Base-by-base conservation (phyloP, 2,113 vertebrate genomes). In the Perca fluviatilis region DNA sequence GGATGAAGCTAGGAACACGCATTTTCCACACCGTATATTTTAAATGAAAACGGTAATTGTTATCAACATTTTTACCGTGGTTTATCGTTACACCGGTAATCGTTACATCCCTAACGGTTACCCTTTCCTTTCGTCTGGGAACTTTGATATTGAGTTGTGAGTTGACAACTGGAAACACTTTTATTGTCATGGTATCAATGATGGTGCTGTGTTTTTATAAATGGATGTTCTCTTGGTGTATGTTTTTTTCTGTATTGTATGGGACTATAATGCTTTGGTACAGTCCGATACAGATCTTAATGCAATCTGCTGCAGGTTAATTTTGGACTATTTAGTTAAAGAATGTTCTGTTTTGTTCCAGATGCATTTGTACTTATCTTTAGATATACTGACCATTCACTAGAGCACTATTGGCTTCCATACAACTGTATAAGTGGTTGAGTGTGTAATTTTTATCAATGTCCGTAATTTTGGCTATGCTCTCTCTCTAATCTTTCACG, bases 261-360 rank as follows among this genome's bases (percentile, higher is more conserved):
- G 7, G 1, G 2, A 21, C 15, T 51, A 19, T 43, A 33, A 46
- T 40, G 27, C 60, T 58, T 40, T 18, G 25, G 18, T 68, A 60
- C 57, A 47, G 14, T 54, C 50, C 46, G 14, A 33, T 47, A 23
- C 7, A 56, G 60, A 58, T 49, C 25, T 25, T 46, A 19, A 25
- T 62, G 10, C n/a, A 30, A 73, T 74, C 50, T n/a, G 21, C 23
- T 72, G n/a, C 18, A 2, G 12, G 1, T 72, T 68, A 23, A 47
- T 33, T 58, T 58, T 71, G 10, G 4, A 25, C 15, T 19, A 2
- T 51, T 76, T 23, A 62, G 23, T 68, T 56, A 60, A 19, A 77
- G 6, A 63, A 7, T 49, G 66, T 80, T 71, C 27, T 36, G 21
- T 46, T 74, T 68, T 66, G 33, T 67, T 79, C 18, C 58, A 33